phyloP scores from a whole-genome alignment of 53 echinoderm and acorn worm species.

The Echinarachnius parma region DNA sequence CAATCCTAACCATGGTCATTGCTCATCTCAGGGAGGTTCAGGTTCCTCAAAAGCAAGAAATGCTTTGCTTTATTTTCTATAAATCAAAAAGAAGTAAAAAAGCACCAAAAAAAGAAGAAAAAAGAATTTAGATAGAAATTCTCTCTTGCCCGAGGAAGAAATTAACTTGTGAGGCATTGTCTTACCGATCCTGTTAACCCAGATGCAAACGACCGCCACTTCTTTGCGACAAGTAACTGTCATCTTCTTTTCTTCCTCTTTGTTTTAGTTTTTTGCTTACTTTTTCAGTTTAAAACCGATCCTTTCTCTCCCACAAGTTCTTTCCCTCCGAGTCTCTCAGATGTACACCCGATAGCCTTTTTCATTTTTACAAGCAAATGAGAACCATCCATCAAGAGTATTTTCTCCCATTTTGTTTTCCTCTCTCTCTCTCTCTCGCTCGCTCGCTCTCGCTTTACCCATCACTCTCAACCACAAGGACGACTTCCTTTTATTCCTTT shows the following conservation, averaged over 20 bases:
- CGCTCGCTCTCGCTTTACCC: no score
- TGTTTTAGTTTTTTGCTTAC: no score
- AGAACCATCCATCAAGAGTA: slow-evolving; percentile 35
- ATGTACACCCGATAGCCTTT: slow-evolving; percentile 47
- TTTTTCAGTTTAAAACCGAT: slow-evolving; percentile 24
- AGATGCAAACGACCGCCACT: slow-evolving; percentile 47
- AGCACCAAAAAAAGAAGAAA: no score
- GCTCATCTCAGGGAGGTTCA: no score
- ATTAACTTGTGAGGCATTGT: slow-evolving; percentile 50
- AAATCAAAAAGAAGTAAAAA: no score
- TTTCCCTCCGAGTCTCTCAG: slow-evolving; percentile 42
- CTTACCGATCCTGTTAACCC: slow-evolving; percentile 44
- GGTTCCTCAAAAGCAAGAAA: no score
- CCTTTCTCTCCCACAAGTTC: slow-evolving; percentile 16
- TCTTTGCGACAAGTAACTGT: slow-evolving; percentile 33
- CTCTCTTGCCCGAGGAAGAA: slow-evolving; percentile 49
- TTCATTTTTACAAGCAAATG: slow-evolving; percentile 52
- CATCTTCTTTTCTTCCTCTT: slow-evolving; percentile 17
- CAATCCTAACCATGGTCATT: no score
- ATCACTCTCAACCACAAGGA: no score
- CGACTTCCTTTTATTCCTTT: no score
- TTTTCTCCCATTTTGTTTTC: slow-evolving; percentile 4
- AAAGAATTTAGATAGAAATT: no score
- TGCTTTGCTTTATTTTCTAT: no score
- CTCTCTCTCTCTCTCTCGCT: no score